Percentiles rank a stretch among this genome's conserved stretches.
Evolutionary conservation across 2,797 vertebrate species (phyloP).

Genomic region (Danio aesculapii): DNA sequence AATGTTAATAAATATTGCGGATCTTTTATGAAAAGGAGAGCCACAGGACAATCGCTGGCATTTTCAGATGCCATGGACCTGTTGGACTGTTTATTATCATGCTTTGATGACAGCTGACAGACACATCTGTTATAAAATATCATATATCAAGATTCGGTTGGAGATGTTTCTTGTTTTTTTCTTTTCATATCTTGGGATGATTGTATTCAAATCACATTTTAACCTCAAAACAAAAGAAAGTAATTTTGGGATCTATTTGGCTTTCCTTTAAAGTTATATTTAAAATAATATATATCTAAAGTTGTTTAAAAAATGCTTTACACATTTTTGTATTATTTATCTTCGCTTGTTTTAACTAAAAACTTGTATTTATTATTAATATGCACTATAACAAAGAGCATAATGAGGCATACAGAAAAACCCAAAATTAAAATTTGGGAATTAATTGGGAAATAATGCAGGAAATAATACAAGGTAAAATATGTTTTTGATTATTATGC

Average conservation of each 20-base stretch:
- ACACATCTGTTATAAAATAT: neutral
- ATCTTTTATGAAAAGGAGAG: conserved; percentile 8
- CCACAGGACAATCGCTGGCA: conserved; percentile 36
- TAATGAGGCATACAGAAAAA: neutral
- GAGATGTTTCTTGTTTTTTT: neutral
- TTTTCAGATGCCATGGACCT: conserved; percentile 5
- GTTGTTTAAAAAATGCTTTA: neutral
- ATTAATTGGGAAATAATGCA: neutral
- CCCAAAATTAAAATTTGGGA: neutral
- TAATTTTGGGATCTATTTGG: too few species aligned
- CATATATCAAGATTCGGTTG: neutral
- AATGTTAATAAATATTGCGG: conserved; percentile 14
- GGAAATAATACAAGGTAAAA: neutral
- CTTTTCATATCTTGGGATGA: neutral
- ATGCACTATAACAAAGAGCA: too few species aligned
- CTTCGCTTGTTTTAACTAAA: neutral
- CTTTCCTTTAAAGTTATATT: too few species aligned
- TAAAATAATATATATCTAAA: neutral
- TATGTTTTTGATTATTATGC: conserved; percentile 9
- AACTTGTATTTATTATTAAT: too few species aligned
- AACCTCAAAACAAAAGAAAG: neutral
- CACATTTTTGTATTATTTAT: neutral
- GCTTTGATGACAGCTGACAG: neutral
- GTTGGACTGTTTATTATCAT: conserved; percentile 1
- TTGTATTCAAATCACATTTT: neutral